Evolutionary conservation across 92 coral and sea anemone species (phyloP).

Genomic region (Actinernus sp.): DNA sequence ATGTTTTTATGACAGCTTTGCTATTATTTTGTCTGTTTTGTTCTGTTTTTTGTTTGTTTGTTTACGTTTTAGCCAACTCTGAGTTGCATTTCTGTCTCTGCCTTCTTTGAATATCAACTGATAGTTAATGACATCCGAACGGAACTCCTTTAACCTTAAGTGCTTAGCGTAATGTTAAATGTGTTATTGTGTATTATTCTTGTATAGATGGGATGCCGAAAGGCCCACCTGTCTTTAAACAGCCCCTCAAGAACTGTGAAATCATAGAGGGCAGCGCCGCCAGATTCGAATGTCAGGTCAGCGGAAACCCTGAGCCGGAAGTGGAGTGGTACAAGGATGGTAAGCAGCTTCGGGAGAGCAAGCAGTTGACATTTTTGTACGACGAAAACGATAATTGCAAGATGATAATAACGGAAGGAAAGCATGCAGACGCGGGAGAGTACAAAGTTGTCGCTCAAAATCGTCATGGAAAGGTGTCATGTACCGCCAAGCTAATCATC

Average conservation of each 20-base stretch:
- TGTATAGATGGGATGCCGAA: slow-evolving; percentile 90
- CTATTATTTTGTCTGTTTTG: no score
- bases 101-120: no score
- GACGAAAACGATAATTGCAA: slow-evolving; percentile 94
- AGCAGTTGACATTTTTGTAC: slow-evolving; percentile 96
- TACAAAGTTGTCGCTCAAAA: slow-evolving; percentile 95
- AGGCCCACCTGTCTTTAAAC: slow-evolving; percentile 95
- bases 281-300: slow-evolving; percentile 94
- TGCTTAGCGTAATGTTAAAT: no score
- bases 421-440: slow-evolving; percentile 92
- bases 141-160: no score
- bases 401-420: slow-evolving; percentile 93
- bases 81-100: no score
- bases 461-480: slow-evolving; percentile 86
- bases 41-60: no score
- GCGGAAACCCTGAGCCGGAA: slow-evolving; percentile 93
- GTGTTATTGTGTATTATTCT: no score
- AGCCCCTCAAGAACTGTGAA: slow-evolving; percentile 90
- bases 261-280: slow-evolving; percentile 97
- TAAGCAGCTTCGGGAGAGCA: slow-evolving; percentile 84
- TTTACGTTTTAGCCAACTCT: no score
- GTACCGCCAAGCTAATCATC: slow-evolving; percentile 81
- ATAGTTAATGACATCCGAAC: no score
- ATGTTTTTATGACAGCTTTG: no score
- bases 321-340: slow-evolving; percentile 96